A percentile compares a stretch with the other conserved stretches of the same genome.
Evolutionary conservation across 2,797 vertebrate genomes (phyloP).

Genomic region (Dallia pectoralis): DNA sequence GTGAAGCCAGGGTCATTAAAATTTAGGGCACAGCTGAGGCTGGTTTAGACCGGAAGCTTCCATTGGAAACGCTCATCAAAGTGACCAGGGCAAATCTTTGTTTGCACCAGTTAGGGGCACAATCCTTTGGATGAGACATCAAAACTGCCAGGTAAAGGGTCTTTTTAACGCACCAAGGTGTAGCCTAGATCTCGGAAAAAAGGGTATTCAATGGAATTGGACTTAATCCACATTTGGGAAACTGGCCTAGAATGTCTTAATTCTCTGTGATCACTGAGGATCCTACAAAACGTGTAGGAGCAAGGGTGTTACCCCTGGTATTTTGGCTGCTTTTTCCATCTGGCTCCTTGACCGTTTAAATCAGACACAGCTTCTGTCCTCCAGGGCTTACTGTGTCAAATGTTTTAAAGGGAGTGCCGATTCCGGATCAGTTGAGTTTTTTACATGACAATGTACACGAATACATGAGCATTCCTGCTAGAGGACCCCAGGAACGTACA

Average conservation of each 20-base stretch:
- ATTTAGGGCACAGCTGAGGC: conserved; percentile 36
- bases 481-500: too few relatives aligned
- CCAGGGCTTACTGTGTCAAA: not conserved
- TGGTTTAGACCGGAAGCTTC: conserved; percentile 40
- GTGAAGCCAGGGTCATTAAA: conserved; percentile 45
- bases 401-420: not conserved
- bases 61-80: conserved; percentile 30
- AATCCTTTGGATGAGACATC: too few relatives aligned
- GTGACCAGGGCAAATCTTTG: not conserved
- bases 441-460: not conserved
- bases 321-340: not conserved
- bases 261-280: too few relatives aligned
- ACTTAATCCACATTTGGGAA: too few relatives aligned
- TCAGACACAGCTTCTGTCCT: not conserved
- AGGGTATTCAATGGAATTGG: too few relatives aligned
- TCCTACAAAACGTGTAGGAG: too few relatives aligned
- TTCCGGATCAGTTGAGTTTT: not conserved
- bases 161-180: too few relatives aligned
- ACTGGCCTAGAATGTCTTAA: too few relatives aligned
- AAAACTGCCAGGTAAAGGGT: too few relatives aligned
- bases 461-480: not conserved
- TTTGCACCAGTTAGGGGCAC: too few relatives aligned
- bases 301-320: not conserved
- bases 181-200: too few relatives aligned
- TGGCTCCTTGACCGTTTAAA: not conserved